Conservation (phyloP, 2,113 vertebrate genomes). For the Daphoenositta chrysoptera region DNA sequence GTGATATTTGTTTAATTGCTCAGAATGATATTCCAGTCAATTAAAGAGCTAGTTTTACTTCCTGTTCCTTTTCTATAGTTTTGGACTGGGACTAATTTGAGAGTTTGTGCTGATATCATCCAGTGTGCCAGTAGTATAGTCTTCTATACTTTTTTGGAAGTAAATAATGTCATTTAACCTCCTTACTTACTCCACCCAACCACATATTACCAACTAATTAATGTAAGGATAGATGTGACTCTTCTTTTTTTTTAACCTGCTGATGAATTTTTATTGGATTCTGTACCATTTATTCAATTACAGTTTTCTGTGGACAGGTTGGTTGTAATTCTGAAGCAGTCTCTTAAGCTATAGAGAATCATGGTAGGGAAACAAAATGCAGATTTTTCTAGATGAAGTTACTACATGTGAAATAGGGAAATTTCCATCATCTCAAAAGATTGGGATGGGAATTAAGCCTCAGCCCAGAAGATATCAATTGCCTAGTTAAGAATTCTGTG, state of each 20-base stretch:
- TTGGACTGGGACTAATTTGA: neutral
- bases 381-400: neutral
- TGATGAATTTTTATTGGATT: neutral
- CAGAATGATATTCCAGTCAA: neutral
- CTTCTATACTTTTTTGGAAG: neutral
- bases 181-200: neutral
- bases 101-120: neutral
- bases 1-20: neutral
- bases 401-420: neutral
- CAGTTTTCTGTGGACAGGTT: neutral
- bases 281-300: neutral
- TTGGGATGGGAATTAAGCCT: neutral
- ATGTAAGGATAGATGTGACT: neutral
- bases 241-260: neutral
- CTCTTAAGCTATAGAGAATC: neutral
- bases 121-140: neutral
- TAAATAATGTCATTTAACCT: neutral
- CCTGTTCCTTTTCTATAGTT: neutral
- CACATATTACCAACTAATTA: neutral
- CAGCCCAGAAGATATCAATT: neutral
- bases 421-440: neutral
- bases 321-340: neutral
- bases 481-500: neutral
- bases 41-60: neutral
- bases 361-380: neutral